Conservation (phyloP, 2,113 vertebrate genomes). For the Cyprinodon brontotheroides region DNA sequence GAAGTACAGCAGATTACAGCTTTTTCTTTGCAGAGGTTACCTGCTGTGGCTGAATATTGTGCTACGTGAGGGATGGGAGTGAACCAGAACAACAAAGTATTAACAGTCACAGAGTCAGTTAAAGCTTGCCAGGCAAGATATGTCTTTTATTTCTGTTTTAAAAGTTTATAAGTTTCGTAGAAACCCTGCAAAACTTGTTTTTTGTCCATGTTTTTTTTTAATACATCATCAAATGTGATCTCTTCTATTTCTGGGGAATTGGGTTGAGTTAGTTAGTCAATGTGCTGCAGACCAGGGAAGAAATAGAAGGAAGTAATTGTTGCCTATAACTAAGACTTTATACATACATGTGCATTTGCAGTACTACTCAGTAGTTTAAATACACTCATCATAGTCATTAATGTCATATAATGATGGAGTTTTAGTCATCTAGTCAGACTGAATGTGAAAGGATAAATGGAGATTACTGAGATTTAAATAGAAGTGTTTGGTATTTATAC, state of each 20-base stretch:
- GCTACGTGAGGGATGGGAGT: neutral
- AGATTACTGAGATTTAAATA: too few species aligned
- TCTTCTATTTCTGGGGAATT: neutral
- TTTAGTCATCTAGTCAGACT: too few species aligned
- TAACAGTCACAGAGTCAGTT: neutral
- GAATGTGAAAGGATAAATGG: too few species aligned
- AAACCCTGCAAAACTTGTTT: neutral
- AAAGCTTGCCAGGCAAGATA: neutral
- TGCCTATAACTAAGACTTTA: neutral
- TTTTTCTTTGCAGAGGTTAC: neutral
- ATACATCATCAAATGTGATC: neutral
- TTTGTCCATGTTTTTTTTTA: neutral
- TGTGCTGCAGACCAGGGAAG: slow-evolving; percentile 37
- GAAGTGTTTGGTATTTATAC: too few species aligned
- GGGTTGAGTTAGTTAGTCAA: slow-evolving; percentile 16
- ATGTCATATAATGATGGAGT: too few species aligned
- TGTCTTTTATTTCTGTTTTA: neutral
- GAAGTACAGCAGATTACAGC: neutral
- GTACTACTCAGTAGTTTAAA: too few species aligned
- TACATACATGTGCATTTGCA: too few species aligned
- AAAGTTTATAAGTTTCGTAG: too few species aligned
- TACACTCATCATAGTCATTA: too few species aligned
- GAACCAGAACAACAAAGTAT: neutral
- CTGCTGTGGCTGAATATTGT: neutral
- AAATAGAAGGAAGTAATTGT: neutral